phyloP scores from a whole-genome alignment of 2,888 invertebrate genomes.

The Periphyllus acericola region DNA sequence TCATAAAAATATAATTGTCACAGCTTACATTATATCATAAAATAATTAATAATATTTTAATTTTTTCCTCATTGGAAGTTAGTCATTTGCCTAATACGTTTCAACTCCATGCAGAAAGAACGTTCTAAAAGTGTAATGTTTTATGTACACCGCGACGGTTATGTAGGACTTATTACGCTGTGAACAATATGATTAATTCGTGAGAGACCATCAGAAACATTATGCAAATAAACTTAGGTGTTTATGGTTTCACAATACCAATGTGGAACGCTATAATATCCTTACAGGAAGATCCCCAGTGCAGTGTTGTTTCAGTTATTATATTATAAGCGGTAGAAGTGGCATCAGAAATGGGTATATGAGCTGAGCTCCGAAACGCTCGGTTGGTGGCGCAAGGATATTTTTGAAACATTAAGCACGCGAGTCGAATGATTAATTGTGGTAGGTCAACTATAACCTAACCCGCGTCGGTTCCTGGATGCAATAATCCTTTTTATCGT shows the following conservation, averaged over 20 bases:
- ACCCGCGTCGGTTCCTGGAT: not conserved
- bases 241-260: not conserved
- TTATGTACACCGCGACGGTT: too few species aligned
- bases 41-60: too few species aligned
- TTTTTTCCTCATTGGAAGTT: too few species aligned
- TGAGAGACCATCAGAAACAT: not conserved
- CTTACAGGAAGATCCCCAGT: not conserved
- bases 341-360: not conserved
- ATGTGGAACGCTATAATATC: not conserved
- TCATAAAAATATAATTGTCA: too few species aligned
- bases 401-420: conserved; percentile 43
- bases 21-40: too few species aligned
- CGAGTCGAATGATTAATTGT: conserved; percentile 48
- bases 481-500: conserved; percentile 46
- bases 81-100: too few species aligned
- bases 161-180: too few species aligned
- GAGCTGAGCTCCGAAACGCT: not conserved
- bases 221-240: not conserved
- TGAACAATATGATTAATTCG: not conserved
- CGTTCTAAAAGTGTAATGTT: too few species aligned
- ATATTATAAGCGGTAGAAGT: conserved; percentile 1
- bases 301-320: not conserved
- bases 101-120: too few species aligned
- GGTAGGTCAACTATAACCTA: conserved; percentile 32
- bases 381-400: not conserved